Evolutionary conservation across 2,113 vertebrate species (phyloP).

Genomic region (Hypocryptadius cinnamomeus): DNA sequence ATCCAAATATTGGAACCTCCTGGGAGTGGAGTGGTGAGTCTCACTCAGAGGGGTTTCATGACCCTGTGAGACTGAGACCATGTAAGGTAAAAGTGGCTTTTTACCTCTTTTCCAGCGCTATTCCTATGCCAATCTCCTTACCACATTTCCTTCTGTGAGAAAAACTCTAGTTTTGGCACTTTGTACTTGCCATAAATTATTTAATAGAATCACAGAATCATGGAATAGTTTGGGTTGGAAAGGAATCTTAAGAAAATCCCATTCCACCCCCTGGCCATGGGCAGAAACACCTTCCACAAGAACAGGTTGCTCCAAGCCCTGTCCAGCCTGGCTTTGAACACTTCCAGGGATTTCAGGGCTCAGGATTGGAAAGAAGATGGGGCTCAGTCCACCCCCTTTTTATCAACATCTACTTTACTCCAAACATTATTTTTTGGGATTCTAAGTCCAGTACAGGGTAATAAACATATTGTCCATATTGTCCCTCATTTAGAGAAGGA

Average conservation of each 20-base stretch:
- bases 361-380: not conserved
- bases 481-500: not conserved
- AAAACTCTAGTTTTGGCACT: not conserved
- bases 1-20: conserved; percentile 59
- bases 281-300: not conserved
- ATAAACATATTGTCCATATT: not conserved
- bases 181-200: not conserved
- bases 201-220: not conserved
- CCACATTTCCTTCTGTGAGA: not conserved
- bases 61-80: conserved; percentile 47
- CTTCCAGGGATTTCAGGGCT: not conserved
- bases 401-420: not conserved
- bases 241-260: not conserved
- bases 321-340: not conserved
- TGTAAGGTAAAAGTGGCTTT: conserved; percentile 69
- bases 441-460: not conserved
- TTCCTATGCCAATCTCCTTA: not conserved
- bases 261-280: not conserved
- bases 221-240: not conserved
- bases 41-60: not conserved
- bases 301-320: not conserved
- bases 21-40: conserved; percentile 75
- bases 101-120: not conserved
- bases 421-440: not conserved
- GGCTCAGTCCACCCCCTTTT: not conserved